Conservation (phyloP, 2,797 vertebrate species). For the Botia kubotai region DNA sequence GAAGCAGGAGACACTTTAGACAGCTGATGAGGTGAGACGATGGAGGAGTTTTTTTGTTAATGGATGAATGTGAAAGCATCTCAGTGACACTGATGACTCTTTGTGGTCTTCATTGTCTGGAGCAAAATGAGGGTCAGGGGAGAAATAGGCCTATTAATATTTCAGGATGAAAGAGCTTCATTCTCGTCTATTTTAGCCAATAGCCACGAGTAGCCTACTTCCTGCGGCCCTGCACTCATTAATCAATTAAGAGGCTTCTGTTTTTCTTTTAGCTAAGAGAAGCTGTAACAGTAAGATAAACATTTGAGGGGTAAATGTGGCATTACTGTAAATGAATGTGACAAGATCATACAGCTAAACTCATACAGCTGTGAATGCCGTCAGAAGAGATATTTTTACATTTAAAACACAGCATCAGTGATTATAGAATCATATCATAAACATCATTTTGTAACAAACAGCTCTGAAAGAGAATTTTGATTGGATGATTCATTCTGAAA, state of each 20-base stretch:
- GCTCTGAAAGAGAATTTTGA: not conserved
- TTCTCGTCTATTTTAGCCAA: slow-evolving; percentile 72
- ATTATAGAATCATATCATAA: not conserved
- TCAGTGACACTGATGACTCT: slow-evolving; percentile 43
- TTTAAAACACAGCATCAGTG: not conserved
- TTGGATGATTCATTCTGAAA: not conserved
- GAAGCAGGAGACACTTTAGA: slow-evolving; percentile 6
- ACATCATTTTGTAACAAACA: not conserved
- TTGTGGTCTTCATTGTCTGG: slow-evolving; percentile 58
- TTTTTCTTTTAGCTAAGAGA: slow-evolving; percentile 10
- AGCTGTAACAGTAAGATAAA: slow-evolving; percentile 10
- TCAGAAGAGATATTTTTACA: not conserved
- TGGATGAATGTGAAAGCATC: slow-evolving; percentile 7
- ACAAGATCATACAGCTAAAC: not conserved
- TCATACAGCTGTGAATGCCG: not conserved
- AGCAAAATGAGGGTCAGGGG: slow-evolving; percentile 61
- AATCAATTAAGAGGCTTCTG: slow-evolving; percentile 71
- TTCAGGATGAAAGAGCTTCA: slow-evolving; percentile 71
- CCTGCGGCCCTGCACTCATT: slow-evolving; percentile 70
- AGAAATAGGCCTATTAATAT: slow-evolving; percentile 74
- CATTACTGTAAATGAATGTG: slow-evolving; percentile 18
- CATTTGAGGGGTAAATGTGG: not conserved
- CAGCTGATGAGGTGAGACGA: slow-evolving; percentile 31
- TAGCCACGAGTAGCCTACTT: slow-evolving; percentile 72
- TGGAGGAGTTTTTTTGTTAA: not conserved